Percentiles rank a stretch among this genome's conserved stretches.
phyloP scores from a whole-genome alignment of 2,888 invertebrate species.

The Pseudococcus longispinus region DNA sequence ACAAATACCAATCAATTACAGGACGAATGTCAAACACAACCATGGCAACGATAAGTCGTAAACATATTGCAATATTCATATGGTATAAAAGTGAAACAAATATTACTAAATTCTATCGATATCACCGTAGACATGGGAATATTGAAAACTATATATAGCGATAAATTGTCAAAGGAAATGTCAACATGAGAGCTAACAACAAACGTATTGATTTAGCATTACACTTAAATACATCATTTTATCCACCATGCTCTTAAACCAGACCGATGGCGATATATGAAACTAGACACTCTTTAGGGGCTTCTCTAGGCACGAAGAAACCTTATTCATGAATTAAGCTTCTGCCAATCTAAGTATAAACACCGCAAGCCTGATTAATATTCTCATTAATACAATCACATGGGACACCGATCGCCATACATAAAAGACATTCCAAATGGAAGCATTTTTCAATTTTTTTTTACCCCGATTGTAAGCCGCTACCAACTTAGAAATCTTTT shows the following conservation, averaged over 20 bases:
- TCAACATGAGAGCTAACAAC: constrained; percentile 11
- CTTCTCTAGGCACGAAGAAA: constrained; percentile 25
- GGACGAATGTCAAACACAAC: constrained; percentile 44
- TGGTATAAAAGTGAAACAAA: constrained; percentile 37
- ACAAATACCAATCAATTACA: constrained; percentile 41
- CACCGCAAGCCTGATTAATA: not conserved
- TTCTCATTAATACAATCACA: not conserved
- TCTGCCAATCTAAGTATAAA: not conserved
- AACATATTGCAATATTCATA: constrained; percentile 41
- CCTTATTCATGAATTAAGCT: constrained; percentile 14
- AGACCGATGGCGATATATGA: not conserved
- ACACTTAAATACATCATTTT: constrained; percentile 21
- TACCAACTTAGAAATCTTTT: not conserved
- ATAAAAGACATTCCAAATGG: not conserved
- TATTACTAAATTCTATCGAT: constrained; percentile 43
- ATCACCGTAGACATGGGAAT: constrained; percentile 11
- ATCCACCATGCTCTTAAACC: not conserved
- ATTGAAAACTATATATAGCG: not conserved
- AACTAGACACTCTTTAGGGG: constrained; percentile 7
- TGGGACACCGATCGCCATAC: not conserved
- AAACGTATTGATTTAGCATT: constrained; percentile 12
- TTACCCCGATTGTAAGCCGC: not conserved
- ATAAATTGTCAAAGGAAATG: constrained; percentile 26
- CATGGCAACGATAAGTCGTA: constrained; percentile 35
- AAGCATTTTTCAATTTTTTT: not conserved